Evolutionary conservation across 2,888 invertebrate species (phyloP).

Genomic region (Epinotia nisella): DNA sequence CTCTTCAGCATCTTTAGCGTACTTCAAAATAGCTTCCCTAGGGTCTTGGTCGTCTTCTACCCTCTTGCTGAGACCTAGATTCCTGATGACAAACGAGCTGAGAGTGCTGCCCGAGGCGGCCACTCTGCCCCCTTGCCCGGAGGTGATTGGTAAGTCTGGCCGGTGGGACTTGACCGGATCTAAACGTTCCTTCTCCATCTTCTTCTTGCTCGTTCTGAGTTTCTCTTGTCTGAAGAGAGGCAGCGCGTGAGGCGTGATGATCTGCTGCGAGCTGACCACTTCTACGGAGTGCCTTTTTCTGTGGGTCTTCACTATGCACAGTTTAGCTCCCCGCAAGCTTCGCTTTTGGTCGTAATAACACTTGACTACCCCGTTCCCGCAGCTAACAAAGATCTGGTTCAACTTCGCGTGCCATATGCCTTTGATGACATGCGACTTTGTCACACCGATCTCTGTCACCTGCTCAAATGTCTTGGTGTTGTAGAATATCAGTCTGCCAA

Average conservation of each 20-base stretch:
- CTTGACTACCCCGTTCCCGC: slow-evolving; percentile 95
- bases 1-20: slow-evolving; percentile 97
- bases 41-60: slow-evolving; percentile 97
- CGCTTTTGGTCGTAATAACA: slow-evolving; percentile 95
- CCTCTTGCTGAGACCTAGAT: slow-evolving; percentile 95
- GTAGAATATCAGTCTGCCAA: slow-evolving; percentile 91
- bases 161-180: slow-evolving; percentile 93
- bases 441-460: slow-evolving; percentile 90
- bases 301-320: slow-evolving; percentile 93
- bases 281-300: slow-evolving; percentile 93
- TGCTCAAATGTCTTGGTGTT: slow-evolving; percentile 90
- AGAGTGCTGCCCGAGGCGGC: slow-evolving; percentile 98
- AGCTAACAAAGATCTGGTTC: slow-evolving; percentile 98
- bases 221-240: slow-evolving; percentile 97
- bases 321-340: slow-evolving; percentile 95
- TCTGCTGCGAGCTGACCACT: slow-evolving; percentile 94
- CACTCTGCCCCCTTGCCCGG: slow-evolving; percentile 96
- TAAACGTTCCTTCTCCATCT: slow-evolving; percentile 95
- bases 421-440: slow-evolving; percentile 93
- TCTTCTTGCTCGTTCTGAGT: slow-evolving; percentile 94
- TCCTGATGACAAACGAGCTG: slow-evolving; percentile 98
- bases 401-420: slow-evolving; percentile 98
- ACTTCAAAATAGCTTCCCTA: slow-evolving; percentile 96
- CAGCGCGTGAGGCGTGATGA: slow-evolving; percentile 97
- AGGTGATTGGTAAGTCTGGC: slow-evolving; percentile 94